Percentiles rank a stretch among this genome's conserved stretches.
Conservation (phyloP, 2,113 vertebrate genomes). For the Semnornis frantzii region DNA sequence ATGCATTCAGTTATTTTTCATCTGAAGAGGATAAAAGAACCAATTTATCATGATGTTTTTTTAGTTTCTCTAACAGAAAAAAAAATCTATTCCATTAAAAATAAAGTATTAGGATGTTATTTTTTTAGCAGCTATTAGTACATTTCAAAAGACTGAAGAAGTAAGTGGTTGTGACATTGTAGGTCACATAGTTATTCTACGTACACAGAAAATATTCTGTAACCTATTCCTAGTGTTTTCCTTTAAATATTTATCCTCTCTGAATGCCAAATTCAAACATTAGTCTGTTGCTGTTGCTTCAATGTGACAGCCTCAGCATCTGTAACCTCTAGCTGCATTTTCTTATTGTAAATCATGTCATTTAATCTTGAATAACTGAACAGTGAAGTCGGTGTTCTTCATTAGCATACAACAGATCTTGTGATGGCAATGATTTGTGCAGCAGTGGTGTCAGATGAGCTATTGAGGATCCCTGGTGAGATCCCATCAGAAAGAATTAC, state of each 20-base stretch:
- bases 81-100: neutral
- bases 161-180: neutral
- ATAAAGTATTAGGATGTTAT: neutral
- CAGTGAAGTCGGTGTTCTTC: neutral
- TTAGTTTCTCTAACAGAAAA: neutral
- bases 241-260: neutral
- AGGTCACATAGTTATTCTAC: neutral
- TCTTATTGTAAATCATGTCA: neutral
- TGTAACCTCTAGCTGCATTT: neutral
- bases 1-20: neutral
- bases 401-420: neutral
- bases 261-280: neutral
- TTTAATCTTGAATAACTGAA: neutral
- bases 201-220: neutral
- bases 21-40: neutral
- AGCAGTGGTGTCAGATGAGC: neutral
- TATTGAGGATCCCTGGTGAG: constrained; percentile 16
- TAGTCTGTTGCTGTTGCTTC: neutral
- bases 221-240: neutral
- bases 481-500: neutral
- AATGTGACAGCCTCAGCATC: neutral
- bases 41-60: neutral
- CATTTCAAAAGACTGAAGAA: neutral
- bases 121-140: neutral
- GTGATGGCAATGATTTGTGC: neutral